phyloP scores from a whole-genome alignment of 2,888 invertebrate genomes.

The Drosophila cracens region DNA sequence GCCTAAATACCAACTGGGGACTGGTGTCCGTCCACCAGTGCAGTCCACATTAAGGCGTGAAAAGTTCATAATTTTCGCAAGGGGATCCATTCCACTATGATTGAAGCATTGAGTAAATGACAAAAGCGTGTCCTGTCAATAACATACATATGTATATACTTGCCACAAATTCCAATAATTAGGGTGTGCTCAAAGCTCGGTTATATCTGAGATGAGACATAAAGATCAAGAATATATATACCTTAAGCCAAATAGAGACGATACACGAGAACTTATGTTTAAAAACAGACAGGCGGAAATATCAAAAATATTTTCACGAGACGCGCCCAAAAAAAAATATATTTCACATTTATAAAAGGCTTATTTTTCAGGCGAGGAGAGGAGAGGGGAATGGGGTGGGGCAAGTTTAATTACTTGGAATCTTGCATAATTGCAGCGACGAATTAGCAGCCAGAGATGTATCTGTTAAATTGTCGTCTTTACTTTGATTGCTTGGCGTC shows the following conservation, averaged over 20 bases:
- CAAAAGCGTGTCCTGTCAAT: slow-evolving; percentile 11
- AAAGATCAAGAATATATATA: neutral
- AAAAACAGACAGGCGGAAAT: neutral
- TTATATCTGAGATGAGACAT: neutral
- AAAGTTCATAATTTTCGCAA: slow-evolving; percentile 48
- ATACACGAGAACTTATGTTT: neutral
- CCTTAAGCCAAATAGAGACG: neutral
- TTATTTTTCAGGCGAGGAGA: neutral
- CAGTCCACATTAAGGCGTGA: slow-evolving; percentile 59
- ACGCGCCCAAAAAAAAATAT: neutral
- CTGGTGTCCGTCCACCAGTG: slow-evolving; percentile 16
- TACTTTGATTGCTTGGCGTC: slow-evolving; percentile 65
- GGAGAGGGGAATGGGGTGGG: neutral
- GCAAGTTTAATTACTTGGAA: slow-evolving; percentile 50
- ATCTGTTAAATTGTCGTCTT: slow-evolving; percentile 21
- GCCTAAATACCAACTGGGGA: slow-evolving; percentile 29
- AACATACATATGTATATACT: neutral
- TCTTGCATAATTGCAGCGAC: slow-evolving; percentile 41
- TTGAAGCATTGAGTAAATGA: slow-evolving; percentile 22
- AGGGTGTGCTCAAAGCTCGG: slow-evolving; percentile 1
- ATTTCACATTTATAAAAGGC: neutral
- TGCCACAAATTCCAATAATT: slow-evolving; percentile 13
- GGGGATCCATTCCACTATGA: slow-evolving; percentile 24
- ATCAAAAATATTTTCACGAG: neutral
- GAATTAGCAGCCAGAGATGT: slow-evolving; percentile 26